A percentile compares a stretch with the other conserved stretches of the same genome.
Conservation (phyloP, 2,888 invertebrate genomes). For the Hydropsyche betteni region DNA sequence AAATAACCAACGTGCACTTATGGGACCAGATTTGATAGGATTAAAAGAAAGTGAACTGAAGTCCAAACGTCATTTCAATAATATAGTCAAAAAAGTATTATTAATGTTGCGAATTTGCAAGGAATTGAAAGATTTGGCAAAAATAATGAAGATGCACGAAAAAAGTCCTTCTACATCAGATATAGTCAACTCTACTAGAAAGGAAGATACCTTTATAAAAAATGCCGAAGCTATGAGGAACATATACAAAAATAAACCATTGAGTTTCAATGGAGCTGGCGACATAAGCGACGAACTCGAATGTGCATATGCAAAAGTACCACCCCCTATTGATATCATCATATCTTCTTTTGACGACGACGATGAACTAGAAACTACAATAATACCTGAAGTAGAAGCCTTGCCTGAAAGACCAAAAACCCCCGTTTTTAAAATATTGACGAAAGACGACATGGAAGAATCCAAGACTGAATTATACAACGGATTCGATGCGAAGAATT, state of each 20-base stretch:
- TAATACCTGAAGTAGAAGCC: conserved; percentile 41
- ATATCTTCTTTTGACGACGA: conserved; percentile 50
- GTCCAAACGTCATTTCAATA: conserved; percentile 56
- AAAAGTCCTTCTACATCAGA: conserved; percentile 59
- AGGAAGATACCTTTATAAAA: conserved; percentile 53
- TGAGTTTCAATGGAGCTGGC: conserved; percentile 45
- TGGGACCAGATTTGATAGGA: conserved; percentile 46
- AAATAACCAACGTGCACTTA: conserved; percentile 18
- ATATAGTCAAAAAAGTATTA: conserved; percentile 57
- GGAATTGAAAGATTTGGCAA: conserved; percentile 53
- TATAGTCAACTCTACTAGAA: conserved; percentile 63
- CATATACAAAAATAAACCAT: conserved; percentile 45
- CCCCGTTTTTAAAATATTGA: conserved; percentile 61
- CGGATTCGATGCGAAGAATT: conserved; percentile 18
- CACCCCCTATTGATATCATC: conserved; percentile 46
- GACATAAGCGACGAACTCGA: conserved; percentile 18
- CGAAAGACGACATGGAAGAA: conserved; percentile 56
- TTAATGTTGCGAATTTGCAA: conserved; percentile 60
- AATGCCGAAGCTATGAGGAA: conserved; percentile 38
- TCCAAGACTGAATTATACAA: neutral
- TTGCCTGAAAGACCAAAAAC: conserved; percentile 58
- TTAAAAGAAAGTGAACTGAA: conserved; percentile 14
- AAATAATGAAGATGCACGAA: conserved; percentile 50
- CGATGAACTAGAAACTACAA: neutral
- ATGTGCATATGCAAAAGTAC: neutral